Evolutionary conservation across 64 coral and sea anemone genomes (phyloP), one percentile per base, ranked within the genome.

Genomic region (Cladopsammia gracilis): DNA sequence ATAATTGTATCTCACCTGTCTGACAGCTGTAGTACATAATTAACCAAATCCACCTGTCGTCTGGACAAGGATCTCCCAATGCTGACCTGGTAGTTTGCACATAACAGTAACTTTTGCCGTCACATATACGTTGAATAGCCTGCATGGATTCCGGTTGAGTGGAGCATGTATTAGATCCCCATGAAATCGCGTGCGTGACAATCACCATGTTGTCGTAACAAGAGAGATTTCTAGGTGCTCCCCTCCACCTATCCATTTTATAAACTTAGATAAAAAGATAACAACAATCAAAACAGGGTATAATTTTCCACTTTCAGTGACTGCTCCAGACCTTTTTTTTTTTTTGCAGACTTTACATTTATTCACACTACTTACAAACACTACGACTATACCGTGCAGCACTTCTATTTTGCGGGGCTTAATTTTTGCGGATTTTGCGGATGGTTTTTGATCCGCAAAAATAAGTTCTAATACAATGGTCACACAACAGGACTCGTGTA

Each of bases 161-260:
- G 3, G 25, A 3, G 14, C 87, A 77, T 2, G 10, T 8, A 47
- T 48, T 4, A 18, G n/a, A 14, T 75, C 62, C 62, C 90, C 90
- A 92, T 4, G 7, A 47, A 19, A 77, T 75, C 6, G 62, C 46
- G 44, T 92, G 79, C 18, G 78, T 52, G 3, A 92, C 79, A 15
- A 92, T 85, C 1, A 85, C 79, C 90, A 92, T 92, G 43, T 92
- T 74, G 42, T 92, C 79, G 71, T 85, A 92, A 54, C 90, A 92
- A 11, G 15, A 20, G n/a, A 92, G 57, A 58, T 92, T 73, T 62
- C 20, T 53, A 56, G 90, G 90, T 12, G 23, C 18, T 11, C 18
- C 3, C 7, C 75, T 69, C 23, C 0, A 15, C 10, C 3, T 10
- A 2, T 44, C 16, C 70, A 92, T 50, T 75, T 64, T 19, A 58